Evolutionary conservation across 2,113 vertebrate species (phyloP), one percentile per base, ranked within the genome.

Genomic region (Epinephelus cyanopodus): DNA sequence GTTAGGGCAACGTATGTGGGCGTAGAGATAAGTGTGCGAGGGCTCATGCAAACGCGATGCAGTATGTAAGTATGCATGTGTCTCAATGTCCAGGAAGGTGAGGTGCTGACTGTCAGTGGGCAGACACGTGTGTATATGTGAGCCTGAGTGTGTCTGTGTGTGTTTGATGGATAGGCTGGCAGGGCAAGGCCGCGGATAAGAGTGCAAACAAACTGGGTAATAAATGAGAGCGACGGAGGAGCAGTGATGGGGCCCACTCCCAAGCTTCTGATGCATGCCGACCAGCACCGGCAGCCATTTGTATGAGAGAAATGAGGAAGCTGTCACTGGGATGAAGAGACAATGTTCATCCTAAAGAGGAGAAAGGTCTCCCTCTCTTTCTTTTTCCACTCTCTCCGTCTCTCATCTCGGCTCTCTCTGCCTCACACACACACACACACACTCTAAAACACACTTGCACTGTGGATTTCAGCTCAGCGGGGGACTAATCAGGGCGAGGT

Each of bases 171-270:
- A 98, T 98, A 96, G 93, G 96, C 93, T 87, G 94, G 96, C 95
- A 86, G 95, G 94, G 96, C 97, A 98, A 98, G 98, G 97, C 97
- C 96, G 89, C 91, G 97, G 96, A 97, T 97, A 97, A 97, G 96
- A 97, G 96, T 96, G 96, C 97, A 98, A 97, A 98, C 96, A 97
- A 97, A 97, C 96, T 93, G 89, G 93, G 95, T 97, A 97, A 98
- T 97, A 97, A 97, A 97, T 97, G 97, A 95, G 95, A 94, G 95
- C 92, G 95, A 95, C 95, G 95, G 94, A 95, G 95, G 87, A 87
- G 93, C 68, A 82, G 95, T 96, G 96, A 96, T 96, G 96, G 95
- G 96, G 95, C 95, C 93, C 74, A 87, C 95, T 95, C 94, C 93
- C 90, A 81, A 82, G 93, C 88, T 93, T 87, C 95, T 98, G 97